These are phyloP conservation scores for Pterocles burchelli DNA, from an alignment of 2,113 vertebrate species.

Conservation along the genomic window DNA sequence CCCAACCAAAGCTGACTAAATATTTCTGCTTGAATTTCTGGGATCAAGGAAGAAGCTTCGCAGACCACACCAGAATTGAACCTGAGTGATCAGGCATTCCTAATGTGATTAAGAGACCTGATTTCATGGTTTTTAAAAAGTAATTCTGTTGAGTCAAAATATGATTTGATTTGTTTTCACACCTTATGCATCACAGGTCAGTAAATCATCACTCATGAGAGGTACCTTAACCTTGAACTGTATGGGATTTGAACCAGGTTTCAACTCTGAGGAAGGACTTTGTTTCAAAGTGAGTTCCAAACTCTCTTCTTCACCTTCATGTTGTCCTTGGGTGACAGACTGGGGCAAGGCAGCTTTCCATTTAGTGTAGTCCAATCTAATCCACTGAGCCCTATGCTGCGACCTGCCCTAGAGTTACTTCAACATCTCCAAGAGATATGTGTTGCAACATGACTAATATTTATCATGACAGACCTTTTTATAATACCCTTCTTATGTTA, in stretches of 20 bases:
- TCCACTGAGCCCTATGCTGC: not conserved
- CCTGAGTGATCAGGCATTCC: conserved; percentile 29
- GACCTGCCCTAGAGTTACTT: not conserved
- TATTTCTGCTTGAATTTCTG: not conserved
- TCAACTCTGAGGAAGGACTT: not conserved
- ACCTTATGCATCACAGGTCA: not conserved
- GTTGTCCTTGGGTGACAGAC: not conserved
- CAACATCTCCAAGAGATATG: not conserved
- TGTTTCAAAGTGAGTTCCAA: not conserved
- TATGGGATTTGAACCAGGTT: not conserved
- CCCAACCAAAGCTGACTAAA: not conserved
- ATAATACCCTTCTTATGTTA: not conserved
- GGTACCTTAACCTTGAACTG: conserved; percentile 3
- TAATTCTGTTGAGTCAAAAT: conserved; percentile 32
- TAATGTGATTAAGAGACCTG: conserved; percentile 54
- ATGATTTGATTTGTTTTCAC: not conserved
- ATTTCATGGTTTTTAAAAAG: conserved; percentile 47
- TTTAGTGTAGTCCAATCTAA: not conserved
- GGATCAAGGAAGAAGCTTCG: not conserved
- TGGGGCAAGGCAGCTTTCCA: not conserved
- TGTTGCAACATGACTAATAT: not conserved
- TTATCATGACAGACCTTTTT: not conserved
- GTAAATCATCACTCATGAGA: not conserved
- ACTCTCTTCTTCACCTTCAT: not conserved
- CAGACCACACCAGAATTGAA: conserved; percentile 14